These are phyloP conservation scores for Thelaira solivaga DNA, from an alignment of 2,888 invertebrate species.

Conservation along the genomic window DNA sequence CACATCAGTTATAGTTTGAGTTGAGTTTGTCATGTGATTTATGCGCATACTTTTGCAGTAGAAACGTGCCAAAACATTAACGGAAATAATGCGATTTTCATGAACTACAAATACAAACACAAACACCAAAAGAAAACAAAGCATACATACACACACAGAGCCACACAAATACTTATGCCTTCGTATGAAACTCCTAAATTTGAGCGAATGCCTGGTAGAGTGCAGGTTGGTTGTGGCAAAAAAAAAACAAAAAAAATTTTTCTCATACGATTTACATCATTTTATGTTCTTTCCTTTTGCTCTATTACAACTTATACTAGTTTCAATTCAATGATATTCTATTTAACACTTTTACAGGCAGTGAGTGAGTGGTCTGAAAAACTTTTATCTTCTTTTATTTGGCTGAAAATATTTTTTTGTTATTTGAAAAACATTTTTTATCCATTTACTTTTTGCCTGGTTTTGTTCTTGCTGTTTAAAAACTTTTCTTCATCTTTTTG, in stretches of 20 bases:
- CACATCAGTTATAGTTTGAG: constrained; percentile 56
- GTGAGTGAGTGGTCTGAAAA: neutral
- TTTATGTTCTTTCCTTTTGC: neutral
- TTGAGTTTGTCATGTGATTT: constrained; percentile 60
- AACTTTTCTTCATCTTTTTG: constrained; percentile 11
- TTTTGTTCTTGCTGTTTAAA: neutral
- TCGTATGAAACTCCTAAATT: neutral
- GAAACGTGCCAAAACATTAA: constrained; percentile 60
- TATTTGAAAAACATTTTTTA: constrained; percentile 6
- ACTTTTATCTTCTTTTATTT: neutral
- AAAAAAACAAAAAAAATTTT: neutral
- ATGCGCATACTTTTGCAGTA: constrained; percentile 61
- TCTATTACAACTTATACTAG: constrained; percentile 27
- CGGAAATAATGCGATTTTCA: constrained; percentile 61
- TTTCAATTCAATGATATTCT: constrained; percentile 48
- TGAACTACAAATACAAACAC: constrained; percentile 47
- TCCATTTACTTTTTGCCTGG: neutral
- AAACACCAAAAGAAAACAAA: no score
- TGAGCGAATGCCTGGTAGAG: neutral
- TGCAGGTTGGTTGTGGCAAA: neutral
- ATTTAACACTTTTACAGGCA: constrained; percentile 23
- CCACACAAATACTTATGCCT: neutral
- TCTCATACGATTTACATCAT: neutral
- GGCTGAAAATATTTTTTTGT: neutral
- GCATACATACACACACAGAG: neutral